These are phyloP conservation scores for Plecturocebus donacophilus DNA, from an alignment of 2,113 vertebrate genomes.

Conservation along the genomic window DNA sequence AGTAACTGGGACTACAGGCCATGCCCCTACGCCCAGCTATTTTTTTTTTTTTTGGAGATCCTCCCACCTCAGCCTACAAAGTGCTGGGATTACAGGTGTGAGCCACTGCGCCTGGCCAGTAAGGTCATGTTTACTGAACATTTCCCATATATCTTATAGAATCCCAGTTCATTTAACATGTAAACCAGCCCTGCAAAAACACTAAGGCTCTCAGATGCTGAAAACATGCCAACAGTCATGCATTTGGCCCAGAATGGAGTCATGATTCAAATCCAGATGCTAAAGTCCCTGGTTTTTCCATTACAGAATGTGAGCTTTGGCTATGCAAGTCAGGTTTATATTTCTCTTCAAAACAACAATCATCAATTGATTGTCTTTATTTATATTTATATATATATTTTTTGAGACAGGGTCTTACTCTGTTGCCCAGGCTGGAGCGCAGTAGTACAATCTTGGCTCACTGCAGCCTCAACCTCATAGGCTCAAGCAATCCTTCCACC, in stretches of 20 bases:
- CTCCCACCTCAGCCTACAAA: no score
- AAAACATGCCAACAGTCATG: not conserved
- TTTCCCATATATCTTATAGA: not conserved
- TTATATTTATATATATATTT: no score
- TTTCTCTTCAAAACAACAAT: conserved; percentile 20
- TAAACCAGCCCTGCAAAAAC: not conserved
- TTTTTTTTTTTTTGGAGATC: no score
- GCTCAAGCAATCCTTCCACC: no score
- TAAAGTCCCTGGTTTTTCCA: not conserved
- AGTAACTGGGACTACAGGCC: no score
- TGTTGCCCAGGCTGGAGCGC: no score
- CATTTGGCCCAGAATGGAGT: not conserved
- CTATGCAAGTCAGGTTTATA: not conserved
- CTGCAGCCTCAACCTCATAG: no score
- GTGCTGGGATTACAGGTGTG: no score
- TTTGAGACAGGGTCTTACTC: no score
- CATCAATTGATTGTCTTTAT: not conserved
- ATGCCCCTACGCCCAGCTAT: no score
- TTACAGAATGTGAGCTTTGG: not conserved
- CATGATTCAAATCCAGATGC: not conserved
- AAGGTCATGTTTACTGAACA: not conserved
- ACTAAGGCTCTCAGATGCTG: not conserved
- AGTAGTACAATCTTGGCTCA: no score
- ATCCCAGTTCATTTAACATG: not conserved
- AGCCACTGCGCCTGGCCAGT: no score